Evolutionary conservation across 37 sponge, comb jelly and placozoan species (phyloP).

Genomic region (Amphimedon queenslandica): DNA sequence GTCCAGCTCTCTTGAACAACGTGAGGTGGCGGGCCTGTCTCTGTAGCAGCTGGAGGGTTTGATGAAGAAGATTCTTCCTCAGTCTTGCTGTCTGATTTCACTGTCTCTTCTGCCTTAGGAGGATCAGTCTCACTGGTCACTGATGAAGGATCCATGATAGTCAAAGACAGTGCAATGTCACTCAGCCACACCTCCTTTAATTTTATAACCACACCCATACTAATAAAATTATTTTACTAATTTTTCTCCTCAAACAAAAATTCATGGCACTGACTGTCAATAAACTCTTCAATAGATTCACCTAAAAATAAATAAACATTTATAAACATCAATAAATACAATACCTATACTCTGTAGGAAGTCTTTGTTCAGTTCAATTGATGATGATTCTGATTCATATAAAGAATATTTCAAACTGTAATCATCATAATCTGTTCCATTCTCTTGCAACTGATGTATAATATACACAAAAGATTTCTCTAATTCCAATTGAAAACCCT

Average conservation of each 20-base stretch:
- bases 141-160: no score
- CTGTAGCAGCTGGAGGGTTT: no score
- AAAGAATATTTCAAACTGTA: not conserved
- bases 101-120: no score
- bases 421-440: not conserved
- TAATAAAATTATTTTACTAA: no score
- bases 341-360: not conserved
- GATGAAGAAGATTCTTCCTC: no score
- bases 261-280: not conserved
- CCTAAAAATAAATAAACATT: not conserved
- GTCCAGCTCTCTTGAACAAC: conserved; percentile 59
- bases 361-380: not conserved
- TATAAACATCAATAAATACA: not conserved
- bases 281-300: not conserved
- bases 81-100: no score
- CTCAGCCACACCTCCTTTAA: not conserved
- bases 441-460: not conserved
- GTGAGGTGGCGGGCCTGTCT: conserved; percentile 2
- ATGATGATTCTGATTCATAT: not conserved
- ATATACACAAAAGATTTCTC: not conserved
- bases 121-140: no score
- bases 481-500: not conserved
- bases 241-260: not conserved
- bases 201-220: no score
- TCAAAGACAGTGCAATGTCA: no score